Conservation (phyloP, 2,888 invertebrate species). For the Parapristionchus giblindavisi region DNA sequence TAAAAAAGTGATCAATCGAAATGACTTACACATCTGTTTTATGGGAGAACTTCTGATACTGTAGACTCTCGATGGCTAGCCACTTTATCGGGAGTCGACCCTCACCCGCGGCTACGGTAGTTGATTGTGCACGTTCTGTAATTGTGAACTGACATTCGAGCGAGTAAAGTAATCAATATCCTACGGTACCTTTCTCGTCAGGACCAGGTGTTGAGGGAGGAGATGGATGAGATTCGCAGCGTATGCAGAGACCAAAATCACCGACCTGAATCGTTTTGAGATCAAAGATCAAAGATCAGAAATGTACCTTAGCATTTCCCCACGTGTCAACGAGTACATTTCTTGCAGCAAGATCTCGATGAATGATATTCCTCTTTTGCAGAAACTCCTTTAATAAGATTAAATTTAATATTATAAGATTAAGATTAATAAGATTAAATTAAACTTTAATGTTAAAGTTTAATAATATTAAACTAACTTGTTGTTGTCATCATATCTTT, state of each 20-base stretch:
- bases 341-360: conserved; percentile 65
- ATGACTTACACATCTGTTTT: conserved; percentile 62
- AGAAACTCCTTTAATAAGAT: conserved; percentile 41
- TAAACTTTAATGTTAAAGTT: background rate
- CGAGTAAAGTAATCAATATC: background rate
- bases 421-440: background rate
- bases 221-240: conserved; percentile 24
- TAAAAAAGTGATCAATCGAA: background rate
- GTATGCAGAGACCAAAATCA: conserved; percentile 64
- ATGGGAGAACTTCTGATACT: conserved; percentile 56
- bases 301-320: conserved; percentile 59
- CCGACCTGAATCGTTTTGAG: conserved; percentile 53
- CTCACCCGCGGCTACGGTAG: conserved; percentile 33
- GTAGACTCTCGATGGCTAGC: conserved; percentile 62
- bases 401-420: background rate
- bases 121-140: conserved; percentile 35
- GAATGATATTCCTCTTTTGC: conserved; percentile 48
- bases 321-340: conserved; percentile 62
- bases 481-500: no score
- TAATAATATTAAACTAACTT: no score
- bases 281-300: background rate
- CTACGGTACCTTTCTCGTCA: background rate
- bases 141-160: background rate
- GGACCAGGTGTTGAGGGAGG: conserved; percentile 3
- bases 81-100: conserved; percentile 65